phyloP scores from a whole-genome alignment of 2,797 vertebrate genomes.

The Crossoptilon crossoptilon region DNA sequence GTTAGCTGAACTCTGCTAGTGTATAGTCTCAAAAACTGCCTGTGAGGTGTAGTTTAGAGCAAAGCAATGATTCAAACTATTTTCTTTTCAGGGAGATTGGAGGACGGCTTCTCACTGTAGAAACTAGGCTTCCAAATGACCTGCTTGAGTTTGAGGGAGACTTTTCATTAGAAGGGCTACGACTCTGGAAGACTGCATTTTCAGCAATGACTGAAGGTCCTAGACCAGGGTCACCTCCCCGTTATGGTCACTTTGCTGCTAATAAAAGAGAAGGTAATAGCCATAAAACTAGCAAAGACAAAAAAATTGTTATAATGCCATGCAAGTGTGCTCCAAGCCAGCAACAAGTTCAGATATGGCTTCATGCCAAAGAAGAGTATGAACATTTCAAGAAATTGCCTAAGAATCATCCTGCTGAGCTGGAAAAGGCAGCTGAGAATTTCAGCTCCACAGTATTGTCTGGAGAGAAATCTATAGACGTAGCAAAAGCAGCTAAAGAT shows the following conservation, averaged over 20 bases:
- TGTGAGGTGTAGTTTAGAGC: background rate
- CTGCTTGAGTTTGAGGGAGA: constrained; percentile 93
- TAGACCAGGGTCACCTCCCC: constrained; percentile 80
- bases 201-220: constrained; percentile 90
- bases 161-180: constrained; percentile 91
- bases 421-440: constrained; percentile 68
- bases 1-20: background rate
- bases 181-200: constrained; percentile 96
- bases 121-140: constrained; percentile 89
- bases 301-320: constrained; percentile 93
- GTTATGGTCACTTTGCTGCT: constrained; percentile 68
- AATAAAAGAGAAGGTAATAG: constrained; percentile 72
- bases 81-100: constrained; percentile 90
- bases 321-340: constrained; percentile 93
- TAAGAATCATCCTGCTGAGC: constrained; percentile 72
- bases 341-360: constrained; percentile 91
- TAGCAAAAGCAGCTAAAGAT: constrained; percentile 70
- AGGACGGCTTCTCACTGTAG: constrained; percentile 89
- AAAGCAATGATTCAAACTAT: constrained; percentile 58
- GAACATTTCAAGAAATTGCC: constrained; percentile 85
- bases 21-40: background rate
- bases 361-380: constrained; percentile 93
- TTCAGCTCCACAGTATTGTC: constrained; percentile 33
- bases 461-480: constrained; percentile 72
- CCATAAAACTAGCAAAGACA: constrained; percentile 82